Evolutionary conservation across 2,113 vertebrate genomes (phyloP), one percentile per base, ranked within the genome.

Genomic region (Syrmaticus mikado): DNA sequence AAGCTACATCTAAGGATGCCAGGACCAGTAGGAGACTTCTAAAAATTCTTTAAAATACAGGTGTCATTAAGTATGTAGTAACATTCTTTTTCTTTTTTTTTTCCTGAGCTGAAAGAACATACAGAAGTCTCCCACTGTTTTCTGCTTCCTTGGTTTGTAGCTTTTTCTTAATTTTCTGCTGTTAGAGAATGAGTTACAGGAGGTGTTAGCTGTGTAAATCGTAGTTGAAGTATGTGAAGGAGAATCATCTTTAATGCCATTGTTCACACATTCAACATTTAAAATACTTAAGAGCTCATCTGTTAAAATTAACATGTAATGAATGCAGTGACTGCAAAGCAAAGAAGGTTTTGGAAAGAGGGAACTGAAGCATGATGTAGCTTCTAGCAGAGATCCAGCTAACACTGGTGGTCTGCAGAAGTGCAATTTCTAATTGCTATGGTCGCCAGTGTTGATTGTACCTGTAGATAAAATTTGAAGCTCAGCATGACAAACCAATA

Each of bases 131-230:
- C 92, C 93, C 20, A 8, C 90, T 96, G 92, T 93, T 96, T 89
- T 95, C 95, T 94, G 92, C 85, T 87, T 96, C 93, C 93, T 92
- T 96, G 94, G 87, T 92, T 96, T 95, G 89, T 93, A 93, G 41
- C 82, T 93, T 87, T 93, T 87, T 17, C n/a, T 70, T 75, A 8
- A 20, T 8, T 46, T 53, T 85, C 67, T 57, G 6, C 67, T 92
- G 17, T 30, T 80, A 76, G 10, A 53, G 62, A 87, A 82, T 68
- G 68, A 25, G 21, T 48, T 81, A 38, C 85, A 80, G 79, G n/a
- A 82, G 73, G 8, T 45, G 36, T 80, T 82, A 48, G 30, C 82
- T 38, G 16, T 45, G 3, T 89, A 68, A 74, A 53, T 85, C 27
- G 1, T 38, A 57, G 40, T 64, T 86, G 24, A 82, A 77, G 13